phyloP scores from a whole-genome alignment of 2,888 invertebrate species.

The Mesochorus sp. region DNA sequence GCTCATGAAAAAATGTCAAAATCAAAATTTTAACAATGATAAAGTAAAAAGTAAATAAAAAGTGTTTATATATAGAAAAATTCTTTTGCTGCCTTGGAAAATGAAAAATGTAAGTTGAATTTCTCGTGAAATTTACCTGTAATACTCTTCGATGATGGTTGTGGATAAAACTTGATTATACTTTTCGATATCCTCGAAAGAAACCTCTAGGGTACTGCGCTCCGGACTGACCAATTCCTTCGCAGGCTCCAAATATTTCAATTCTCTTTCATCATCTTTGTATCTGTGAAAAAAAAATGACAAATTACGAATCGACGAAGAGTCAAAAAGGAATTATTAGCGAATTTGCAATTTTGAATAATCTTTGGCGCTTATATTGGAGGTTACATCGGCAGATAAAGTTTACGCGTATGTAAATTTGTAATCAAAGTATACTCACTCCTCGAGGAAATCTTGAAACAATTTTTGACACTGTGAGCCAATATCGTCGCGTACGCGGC shows the following conservation, averaged over 20 bases:
- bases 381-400: too few species aligned
- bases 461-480: slow-evolving; percentile 96
- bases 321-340: too few species aligned
- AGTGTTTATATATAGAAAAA: too few species aligned
- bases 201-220: slow-evolving; percentile 94
- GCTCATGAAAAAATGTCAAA: too few species aligned
- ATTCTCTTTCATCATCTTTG: slow-evolving; percentile 93
- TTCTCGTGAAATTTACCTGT: slow-evolving; percentile 84
- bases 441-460: slow-evolving; percentile 97
- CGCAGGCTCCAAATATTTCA: slow-evolving; percentile 93
- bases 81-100: neutral
- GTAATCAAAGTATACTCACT: slow-evolving; percentile 85
- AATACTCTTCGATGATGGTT: slow-evolving; percentile 97
- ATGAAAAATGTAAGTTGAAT: too few species aligned
- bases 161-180: slow-evolving; percentile 96
- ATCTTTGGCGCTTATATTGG: too few species aligned
- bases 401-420: slow-evolving; percentile 22
- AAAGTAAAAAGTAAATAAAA: too few species aligned
- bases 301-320: too few species aligned
- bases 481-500: slow-evolving; percentile 94
- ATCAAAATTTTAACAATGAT: too few species aligned
- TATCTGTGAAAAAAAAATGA: slow-evolving; percentile 80
- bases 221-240: slow-evolving; percentile 93
- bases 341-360: too few species aligned
- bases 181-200: slow-evolving; percentile 96